Conservation (phyloP, 2,888 invertebrate species). For the Tetropium fuscum region DNA sequence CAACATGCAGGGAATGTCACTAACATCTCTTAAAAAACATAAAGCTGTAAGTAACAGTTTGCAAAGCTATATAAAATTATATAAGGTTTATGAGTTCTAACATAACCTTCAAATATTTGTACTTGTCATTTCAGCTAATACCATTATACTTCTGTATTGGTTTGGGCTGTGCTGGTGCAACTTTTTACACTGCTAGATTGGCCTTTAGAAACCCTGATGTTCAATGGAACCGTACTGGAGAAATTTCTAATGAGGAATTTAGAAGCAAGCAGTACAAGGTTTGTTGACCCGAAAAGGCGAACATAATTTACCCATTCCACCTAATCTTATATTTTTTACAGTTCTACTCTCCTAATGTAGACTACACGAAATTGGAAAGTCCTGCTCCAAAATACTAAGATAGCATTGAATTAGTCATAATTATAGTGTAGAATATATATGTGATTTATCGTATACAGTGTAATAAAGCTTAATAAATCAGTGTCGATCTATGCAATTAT, state of each 20-base stretch:
- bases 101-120: slow-evolving; percentile 34
- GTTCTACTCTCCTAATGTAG: slow-evolving; percentile 80
- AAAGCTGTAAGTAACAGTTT: slow-evolving; percentile 77
- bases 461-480: too few species aligned
- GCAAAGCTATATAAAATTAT: slow-evolving; percentile 14
- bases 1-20: slow-evolving; percentile 79
- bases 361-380: slow-evolving; percentile 74
- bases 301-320: slow-evolving; percentile 20
- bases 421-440: slow-evolving; percentile 8
- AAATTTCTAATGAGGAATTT: slow-evolving; percentile 87
- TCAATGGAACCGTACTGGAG: slow-evolving; percentile 81
- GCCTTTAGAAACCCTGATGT: slow-evolving; percentile 87
- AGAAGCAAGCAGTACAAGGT: slow-evolving; percentile 88
- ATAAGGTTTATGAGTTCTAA: not conserved
- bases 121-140: slow-evolving; percentile 73
- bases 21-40: slow-evolving; percentile 80
- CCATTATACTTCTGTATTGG: slow-evolving; percentile 84
- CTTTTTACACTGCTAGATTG: slow-evolving; percentile 76
- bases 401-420: slow-evolving; percentile 3
- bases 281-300: not conserved
- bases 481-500: too few species aligned
- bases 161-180: slow-evolving; percentile 75
- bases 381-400: slow-evolving; percentile 77
- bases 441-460: too few species aligned
- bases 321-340: slow-evolving; percentile 66